Percentiles rank a stretch among this genome's conserved stretches.
phyloP scores from a whole-genome alignment of 2,113 vertebrate genomes.

The Excalfactoria chinensis region DNA sequence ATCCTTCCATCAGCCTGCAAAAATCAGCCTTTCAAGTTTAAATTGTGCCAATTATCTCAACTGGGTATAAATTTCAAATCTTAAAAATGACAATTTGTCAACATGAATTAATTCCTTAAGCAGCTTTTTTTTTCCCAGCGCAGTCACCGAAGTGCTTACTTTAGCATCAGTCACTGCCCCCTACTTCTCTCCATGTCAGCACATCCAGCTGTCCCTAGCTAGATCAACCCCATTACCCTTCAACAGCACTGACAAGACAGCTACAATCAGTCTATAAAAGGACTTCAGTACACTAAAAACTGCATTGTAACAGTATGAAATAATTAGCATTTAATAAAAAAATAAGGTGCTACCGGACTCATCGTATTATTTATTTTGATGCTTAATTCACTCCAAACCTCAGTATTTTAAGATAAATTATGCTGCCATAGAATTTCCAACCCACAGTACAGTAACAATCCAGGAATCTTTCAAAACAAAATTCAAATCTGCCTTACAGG shows the following conservation, averaged over 20 bases:
- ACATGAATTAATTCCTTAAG: neutral
- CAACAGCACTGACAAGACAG: neutral
- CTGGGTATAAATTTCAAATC: neutral
- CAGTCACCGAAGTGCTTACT: neutral
- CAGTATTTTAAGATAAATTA: neutral
- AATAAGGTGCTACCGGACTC: neutral
- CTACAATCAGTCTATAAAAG: neutral
- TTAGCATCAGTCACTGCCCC: neutral
- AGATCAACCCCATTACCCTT: neutral
- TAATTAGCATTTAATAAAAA: neutral
- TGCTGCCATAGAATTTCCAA: neutral
- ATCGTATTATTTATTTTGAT: neutral
- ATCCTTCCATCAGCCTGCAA: neutral
- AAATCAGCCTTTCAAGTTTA: neutral
- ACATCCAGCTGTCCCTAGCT: neutral
- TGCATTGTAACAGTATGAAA: neutral
- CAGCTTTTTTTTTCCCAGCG: neutral
- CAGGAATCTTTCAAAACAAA: neutral
- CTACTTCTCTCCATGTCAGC: neutral
- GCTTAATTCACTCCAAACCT: neutral
- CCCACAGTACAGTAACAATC: neutral
- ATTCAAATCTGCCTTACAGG: neutral
- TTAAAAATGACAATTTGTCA: neutral
- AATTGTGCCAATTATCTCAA: neutral
- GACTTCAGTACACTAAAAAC: neutral